Conservation (phyloP, 1,140 invertebrate species). For the Homalodisca vitripennis region DNA sequence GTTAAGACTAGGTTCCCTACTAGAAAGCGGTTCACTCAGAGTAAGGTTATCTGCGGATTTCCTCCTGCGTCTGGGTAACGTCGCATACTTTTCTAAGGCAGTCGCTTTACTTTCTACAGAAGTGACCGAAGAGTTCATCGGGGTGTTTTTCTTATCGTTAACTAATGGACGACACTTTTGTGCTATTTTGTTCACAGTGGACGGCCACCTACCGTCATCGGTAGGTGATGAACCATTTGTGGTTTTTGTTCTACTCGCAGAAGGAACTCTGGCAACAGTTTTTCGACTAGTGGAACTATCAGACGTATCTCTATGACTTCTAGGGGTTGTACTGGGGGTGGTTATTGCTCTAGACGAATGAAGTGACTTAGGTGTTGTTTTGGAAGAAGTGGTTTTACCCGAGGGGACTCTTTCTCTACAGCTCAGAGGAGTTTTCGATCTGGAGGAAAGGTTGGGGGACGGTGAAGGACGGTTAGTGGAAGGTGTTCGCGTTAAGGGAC, state of each 20-base stretch:
- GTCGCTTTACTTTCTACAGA: constrained; percentile 46
- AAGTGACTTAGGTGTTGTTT: not conserved
- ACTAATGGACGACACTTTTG: constrained; percentile 11
- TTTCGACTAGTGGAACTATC: constrained; percentile 7
- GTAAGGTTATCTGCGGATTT: constrained; percentile 38
- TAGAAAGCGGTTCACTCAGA: constrained; percentile 21
- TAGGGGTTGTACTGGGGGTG: not conserved
- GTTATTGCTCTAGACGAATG: constrained; percentile 11
- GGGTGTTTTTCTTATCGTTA: constrained; percentile 16
- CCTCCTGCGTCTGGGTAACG: constrained; percentile 64
- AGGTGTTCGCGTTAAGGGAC: not conserved
- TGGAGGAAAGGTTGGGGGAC: constrained; percentile 2
- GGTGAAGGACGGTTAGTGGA: constrained; percentile 13
- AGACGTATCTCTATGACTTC: constrained; percentile 17
- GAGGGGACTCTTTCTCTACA: constrained; percentile 14
- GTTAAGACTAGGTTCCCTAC: constrained; percentile 47
- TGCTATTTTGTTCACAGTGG: constrained; percentile 43
- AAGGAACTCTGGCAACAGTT: not conserved
- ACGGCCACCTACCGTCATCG: constrained; percentile 68
- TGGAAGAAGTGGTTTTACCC: no score
- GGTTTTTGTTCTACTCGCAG: not conserved
- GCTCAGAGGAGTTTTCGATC: constrained; percentile 19
- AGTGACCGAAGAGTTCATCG: constrained; percentile 34
- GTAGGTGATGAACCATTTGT: constrained; percentile 41
- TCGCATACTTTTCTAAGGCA: constrained; percentile 69